These are phyloP conservation scores for Bungarus multicinctus DNA, from an alignment of 2,113 vertebrate genomes.

Conservation along the genomic window DNA sequence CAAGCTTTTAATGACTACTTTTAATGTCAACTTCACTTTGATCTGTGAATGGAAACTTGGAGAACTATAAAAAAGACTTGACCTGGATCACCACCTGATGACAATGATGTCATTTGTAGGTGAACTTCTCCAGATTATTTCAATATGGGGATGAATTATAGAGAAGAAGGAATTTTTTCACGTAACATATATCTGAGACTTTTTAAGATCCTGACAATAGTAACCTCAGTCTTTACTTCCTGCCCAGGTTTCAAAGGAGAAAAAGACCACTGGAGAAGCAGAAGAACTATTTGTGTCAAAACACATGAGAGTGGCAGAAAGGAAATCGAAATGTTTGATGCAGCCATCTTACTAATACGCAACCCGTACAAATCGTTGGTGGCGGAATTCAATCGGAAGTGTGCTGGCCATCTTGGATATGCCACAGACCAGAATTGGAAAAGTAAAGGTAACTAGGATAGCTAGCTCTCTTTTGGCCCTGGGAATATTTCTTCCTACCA, in stretches of 20 bases:
- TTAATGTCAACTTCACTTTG: not conserved
- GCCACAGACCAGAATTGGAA: constrained; percentile 92
- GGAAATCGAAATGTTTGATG: constrained; percentile 93
- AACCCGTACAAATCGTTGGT: constrained; percentile 92
- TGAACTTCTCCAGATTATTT: not conserved
- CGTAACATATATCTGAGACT: not conserved
- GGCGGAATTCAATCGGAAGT: constrained; percentile 96
- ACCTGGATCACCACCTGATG: not conserved
- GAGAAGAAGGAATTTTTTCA: not conserved
- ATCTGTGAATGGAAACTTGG: not conserved
- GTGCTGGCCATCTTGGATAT: constrained; percentile 92
- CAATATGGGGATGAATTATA: not conserved
- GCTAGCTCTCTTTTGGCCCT: not conserved
- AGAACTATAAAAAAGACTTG: not conserved
- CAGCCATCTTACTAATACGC: constrained; percentile 89
- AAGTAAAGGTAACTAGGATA: constrained; percentile 81
- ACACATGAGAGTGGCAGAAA: constrained; percentile 93
- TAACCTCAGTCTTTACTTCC: not conserved
- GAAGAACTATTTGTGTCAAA: constrained; percentile 93
- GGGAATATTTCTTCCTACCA: not conserved
- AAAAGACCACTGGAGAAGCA: constrained; percentile 97
- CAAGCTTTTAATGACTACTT: not conserved
- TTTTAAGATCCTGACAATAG: not conserved
- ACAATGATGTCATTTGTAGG: not conserved
- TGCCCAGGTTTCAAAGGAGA: constrained; percentile 94